These are phyloP conservation scores for Penaeus chinensis DNA, from an alignment of 1,140 invertebrate species.

Conservation along the genomic window DNA sequence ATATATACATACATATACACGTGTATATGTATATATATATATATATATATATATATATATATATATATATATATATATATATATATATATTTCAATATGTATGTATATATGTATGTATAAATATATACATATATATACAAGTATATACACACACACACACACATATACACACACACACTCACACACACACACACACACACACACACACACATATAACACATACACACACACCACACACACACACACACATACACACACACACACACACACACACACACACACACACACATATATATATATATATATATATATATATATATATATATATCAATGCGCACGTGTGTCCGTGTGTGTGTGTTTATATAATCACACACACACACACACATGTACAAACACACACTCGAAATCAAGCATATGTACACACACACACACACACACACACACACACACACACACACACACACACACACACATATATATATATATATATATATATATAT, in stretches of 20 bases:
- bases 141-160: too few species aligned
- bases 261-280: neutral
- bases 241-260: neutral
- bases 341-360: rapidly evolving
- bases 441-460: neutral
- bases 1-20: conserved; percentile 10
- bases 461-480: neutral
- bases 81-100: too few species aligned
- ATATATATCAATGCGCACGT: neutral
- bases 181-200: conserved; percentile 4
- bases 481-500: conserved; percentile 6
- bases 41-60: conserved; percentile 12
- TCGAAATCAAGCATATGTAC: neutral
- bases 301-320: conserved; percentile 8
- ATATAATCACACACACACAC: neutral
- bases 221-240: too few species aligned
- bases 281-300: neutral
- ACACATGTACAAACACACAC: neutral
- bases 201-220: too few species aligned
- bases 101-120: neutral
- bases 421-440: neutral
- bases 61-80: conserved; percentile 4
- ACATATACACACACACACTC: conserved; percentile 4
- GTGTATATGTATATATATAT: too few species aligned
- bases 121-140: neutral